A percentile compares a stretch with the other conserved stretches of the same genome.
Conservation (phyloP, 2,888 invertebrate species). For the Macrophya alboannulata region DNA sequence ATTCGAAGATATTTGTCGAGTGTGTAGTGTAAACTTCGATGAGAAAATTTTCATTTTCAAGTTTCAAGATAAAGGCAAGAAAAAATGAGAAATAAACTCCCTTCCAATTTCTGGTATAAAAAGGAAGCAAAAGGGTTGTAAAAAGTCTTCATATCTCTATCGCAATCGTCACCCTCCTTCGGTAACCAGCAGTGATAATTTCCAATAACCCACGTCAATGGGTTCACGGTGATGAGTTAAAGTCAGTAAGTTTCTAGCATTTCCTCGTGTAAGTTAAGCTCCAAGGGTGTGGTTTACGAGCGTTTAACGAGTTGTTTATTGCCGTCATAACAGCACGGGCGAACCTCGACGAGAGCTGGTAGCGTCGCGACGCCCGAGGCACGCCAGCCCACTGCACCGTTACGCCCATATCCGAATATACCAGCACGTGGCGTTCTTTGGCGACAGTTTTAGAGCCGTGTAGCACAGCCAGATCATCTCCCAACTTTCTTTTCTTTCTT, state of each 20-base stretch:
- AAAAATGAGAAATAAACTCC: too few relatives aligned
- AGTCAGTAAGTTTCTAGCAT: not conserved
- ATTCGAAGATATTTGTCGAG: too few relatives aligned
- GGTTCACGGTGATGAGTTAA: constrained; percentile 45
- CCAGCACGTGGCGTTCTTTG: constrained; percentile 45
- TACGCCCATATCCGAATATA: not conserved
- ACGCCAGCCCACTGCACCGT: constrained; percentile 1
- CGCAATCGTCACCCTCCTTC: not conserved
- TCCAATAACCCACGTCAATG: constrained; percentile 51
- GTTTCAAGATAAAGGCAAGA: too few relatives aligned
- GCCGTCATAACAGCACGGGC: constrained; percentile 62
- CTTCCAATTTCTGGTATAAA: too few relatives aligned
- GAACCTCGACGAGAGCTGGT: not conserved
- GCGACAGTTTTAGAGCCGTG: constrained; percentile 45
- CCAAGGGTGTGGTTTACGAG: constrained; percentile 70
- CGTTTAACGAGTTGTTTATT: constrained; percentile 75
- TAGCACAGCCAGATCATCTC: not conserved
- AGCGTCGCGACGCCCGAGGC: constrained; percentile 49
- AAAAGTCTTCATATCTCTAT: not conserved
- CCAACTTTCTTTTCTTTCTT: not conserved
- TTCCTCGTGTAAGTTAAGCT: constrained; percentile 44
- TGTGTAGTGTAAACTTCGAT: too few relatives aligned
- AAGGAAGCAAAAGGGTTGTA: not conserved
- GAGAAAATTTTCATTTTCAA: too few relatives aligned
- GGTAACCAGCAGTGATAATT: constrained; percentile 46